Evolutionary conservation across 2,113 vertebrate species (phyloP).

Genomic region (Cepphus grylle): DNA sequence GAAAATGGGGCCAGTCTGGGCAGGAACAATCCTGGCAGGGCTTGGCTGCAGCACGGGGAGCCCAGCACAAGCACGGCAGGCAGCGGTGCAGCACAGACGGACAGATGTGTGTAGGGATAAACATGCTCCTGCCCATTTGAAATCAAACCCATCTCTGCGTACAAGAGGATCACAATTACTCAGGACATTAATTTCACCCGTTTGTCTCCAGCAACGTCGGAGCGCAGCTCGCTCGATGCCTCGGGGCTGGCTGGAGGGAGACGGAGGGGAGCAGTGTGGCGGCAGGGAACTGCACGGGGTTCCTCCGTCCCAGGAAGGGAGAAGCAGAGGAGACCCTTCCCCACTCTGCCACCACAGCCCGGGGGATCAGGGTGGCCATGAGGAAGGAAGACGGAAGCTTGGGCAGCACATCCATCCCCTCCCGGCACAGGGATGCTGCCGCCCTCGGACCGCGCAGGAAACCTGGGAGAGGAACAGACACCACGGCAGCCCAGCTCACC

Average conservation of each 20-base stretch:
- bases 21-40: not conserved
- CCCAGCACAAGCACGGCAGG: accelerated
- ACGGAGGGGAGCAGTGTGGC: not conserved
- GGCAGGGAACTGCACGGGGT: accelerated
- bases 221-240: accelerated
- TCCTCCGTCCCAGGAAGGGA: not conserved
- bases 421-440: accelerated
- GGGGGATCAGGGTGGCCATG: accelerated
- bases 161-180: not conserved
- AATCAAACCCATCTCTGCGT: not conserved
- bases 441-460: accelerated
- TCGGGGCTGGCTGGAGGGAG: not conserved
- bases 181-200: not conserved
- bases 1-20: not conserved
- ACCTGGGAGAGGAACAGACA: not conserved
- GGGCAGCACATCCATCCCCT: not conserved
- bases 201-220: not conserved
- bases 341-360: accelerated
- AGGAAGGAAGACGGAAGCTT: not conserved
- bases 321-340: not conserved
- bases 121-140: accelerated
- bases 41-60: accelerated
- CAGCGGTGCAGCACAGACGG: accelerated
- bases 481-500: not conserved
- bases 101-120: not conserved